Evolutionary conservation across 2,113 vertebrate species (phyloP).

Genomic region (Ramphastos sulfuratus): DNA sequence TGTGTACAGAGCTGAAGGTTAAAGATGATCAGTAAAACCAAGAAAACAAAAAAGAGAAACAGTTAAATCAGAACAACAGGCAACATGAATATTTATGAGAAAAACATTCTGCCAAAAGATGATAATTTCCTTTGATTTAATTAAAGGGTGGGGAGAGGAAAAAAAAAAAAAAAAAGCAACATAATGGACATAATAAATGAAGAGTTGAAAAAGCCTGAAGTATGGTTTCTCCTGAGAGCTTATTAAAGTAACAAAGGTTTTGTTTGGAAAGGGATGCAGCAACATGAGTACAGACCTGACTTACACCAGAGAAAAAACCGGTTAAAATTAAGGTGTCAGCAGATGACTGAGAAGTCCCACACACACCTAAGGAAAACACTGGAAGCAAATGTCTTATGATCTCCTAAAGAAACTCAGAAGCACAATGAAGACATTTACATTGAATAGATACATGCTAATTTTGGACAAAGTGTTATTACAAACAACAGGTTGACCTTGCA

Average conservation of each 20-base stretch:
- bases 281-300: neutral
- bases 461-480: neutral
- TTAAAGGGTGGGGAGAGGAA: neutral
- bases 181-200: neutral
- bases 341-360: neutral
- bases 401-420: neutral
- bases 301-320: neutral
- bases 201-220: neutral
- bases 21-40: conserved; percentile 3
- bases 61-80: neutral
- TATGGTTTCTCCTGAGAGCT: neutral
- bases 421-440: neutral
- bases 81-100: conserved; percentile 2
- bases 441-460: neutral
- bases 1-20: conserved; percentile 20
- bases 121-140: neutral
- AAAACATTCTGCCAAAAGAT: neutral
- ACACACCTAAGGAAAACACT: neutral
- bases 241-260: neutral
- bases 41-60: neutral
- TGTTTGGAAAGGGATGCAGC: neutral
- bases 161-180: neutral
- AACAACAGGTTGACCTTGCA: neutral
- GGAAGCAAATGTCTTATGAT: neutral
- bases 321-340: neutral